These are phyloP conservation scores for Brevimyrus niger DNA, from an alignment of 2,113 vertebrate species.

Conservation along the genomic window DNA sequence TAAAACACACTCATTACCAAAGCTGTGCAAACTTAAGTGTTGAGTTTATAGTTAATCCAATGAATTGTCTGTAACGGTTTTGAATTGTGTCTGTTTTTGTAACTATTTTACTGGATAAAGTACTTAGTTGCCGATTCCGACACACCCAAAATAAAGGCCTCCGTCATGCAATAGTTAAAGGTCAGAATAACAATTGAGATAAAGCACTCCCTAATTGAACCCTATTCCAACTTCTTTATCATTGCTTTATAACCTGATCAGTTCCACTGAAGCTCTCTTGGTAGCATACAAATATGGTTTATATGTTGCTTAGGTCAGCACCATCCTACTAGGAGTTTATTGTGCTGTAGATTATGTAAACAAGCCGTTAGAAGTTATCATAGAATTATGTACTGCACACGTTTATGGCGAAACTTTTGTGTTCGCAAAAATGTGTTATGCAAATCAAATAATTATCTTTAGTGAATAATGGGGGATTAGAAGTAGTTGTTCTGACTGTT, in stretches of 20 bases:
- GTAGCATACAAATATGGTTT: not conserved
- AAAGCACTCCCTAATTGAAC: not conserved
- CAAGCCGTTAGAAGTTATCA: not conserved
- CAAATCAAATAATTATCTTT: not conserved
- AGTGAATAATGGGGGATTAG: not conserved
- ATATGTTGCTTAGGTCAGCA: not conserved
- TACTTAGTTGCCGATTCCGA: not conserved
- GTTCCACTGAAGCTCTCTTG: not conserved
- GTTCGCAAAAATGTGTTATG: not conserved
- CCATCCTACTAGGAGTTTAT: not conserved
- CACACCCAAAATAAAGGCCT: not conserved
- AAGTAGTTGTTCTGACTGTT: not conserved
- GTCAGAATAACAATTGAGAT: not conserved
- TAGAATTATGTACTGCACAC: not conserved
- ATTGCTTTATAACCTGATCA: not conserved
- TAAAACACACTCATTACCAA: not conserved
- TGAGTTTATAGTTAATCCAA: not conserved
- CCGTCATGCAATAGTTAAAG: not conserved
- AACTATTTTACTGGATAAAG: slow-evolving; percentile 12
- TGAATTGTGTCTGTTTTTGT: not conserved
- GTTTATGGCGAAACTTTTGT: not conserved
- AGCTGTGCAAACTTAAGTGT: not conserved
- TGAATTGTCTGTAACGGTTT: not conserved
- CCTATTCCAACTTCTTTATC: not conserved
- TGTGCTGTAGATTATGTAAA: no score